Evolutionary conservation across 2,888 invertebrate genomes (phyloP).

Genomic region (Mystacides longicornis): DNA sequence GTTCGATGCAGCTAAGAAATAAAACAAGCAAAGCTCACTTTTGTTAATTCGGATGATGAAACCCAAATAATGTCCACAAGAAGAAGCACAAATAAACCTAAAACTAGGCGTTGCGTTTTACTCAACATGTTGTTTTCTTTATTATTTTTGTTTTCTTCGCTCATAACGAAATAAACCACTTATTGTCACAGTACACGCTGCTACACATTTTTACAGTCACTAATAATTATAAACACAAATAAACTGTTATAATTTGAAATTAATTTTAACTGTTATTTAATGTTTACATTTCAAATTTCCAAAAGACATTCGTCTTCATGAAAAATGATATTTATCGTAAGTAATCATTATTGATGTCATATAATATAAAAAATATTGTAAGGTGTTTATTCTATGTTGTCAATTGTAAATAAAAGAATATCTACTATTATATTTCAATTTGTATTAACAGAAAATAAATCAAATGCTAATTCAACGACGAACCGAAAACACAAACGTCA

Average conservation of each 20-base stretch:
- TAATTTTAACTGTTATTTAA: not conserved
- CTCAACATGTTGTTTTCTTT: constrained; percentile 40
- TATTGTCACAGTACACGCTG: not conserved
- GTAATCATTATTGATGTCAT: not conserved
- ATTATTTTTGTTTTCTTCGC: constrained; percentile 6
- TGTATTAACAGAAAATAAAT: not conserved
- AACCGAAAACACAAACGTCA: constrained; percentile 17
- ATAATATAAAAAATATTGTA: not conserved
- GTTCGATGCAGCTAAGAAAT: not conserved
- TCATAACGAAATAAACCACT: constrained; percentile 22
- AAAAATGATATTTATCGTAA: not conserved
- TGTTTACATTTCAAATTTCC: constrained; percentile 1
- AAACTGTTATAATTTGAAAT: not conserved
- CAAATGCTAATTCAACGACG: constrained; percentile 12
- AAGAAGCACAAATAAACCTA: constrained; percentile 80
- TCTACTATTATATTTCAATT: not conserved
- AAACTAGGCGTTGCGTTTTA: constrained; percentile 64
- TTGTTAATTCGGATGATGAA: constrained; percentile 87
- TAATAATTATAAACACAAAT: not conserved
- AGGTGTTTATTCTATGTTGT: not conserved
- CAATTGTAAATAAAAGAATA: not conserved
- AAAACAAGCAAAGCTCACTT: constrained; percentile 52
- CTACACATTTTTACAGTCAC: not conserved
- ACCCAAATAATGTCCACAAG: constrained; percentile 96
- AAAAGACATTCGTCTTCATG: not conserved